Evolutionary conservation across 2,888 invertebrate species (phyloP), one percentile per base, ranked within the genome.

Genomic region (Lumbricus terrestris): DNA sequence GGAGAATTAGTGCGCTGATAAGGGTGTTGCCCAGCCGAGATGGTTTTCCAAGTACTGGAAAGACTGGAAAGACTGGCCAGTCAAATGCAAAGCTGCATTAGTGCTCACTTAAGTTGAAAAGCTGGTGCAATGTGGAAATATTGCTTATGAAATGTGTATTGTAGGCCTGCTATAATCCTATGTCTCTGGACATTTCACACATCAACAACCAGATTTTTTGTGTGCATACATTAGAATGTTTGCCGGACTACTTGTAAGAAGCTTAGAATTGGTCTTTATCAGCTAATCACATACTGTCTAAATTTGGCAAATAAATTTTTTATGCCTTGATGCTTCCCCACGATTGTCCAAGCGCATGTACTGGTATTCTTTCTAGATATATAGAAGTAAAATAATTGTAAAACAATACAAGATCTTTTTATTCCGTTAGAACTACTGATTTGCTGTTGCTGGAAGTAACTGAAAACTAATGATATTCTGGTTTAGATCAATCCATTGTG

Each of bases 101-200:
- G 69, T 69, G 69, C 69, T 69, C 69, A 69, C 69, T 69, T 69
- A 69, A 69, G n/a, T 69, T 69, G 29, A 69, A n/a, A 54, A n/a
- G 69, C 69, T 69, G 69, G 69, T 69, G 69, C 69, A 69, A 69
- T n/a, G 69, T n/a, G 29, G 29, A n/a, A 69, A 69, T 69, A 69
- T 69, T 69, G 69, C n/a, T n/a, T 69, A 69, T 69, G 69, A 69
- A 69, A 69, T n/a, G n/a, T 69, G 69, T 69, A 69, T 69, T 69
- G n/a, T 69, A 69, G n/a, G n/a, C n/a, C n/a, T n/a, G n/a, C n/a
- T 69, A n/a, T 69, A 69, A 69, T 69, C 69, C 69, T n/a, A n/a
- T n/a, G n/a, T 69, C 29, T 1, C 29, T 69, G 13, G 69, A 29
- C 69, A n/a, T n/a, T 69, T 69, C 69, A 69, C n/a, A 4, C 69